Evolutionary conservation across 1,140 invertebrate genomes (phyloP), one percentile per base, ranked within the genome.

Genomic region (Hycleus cichorii): DNA sequence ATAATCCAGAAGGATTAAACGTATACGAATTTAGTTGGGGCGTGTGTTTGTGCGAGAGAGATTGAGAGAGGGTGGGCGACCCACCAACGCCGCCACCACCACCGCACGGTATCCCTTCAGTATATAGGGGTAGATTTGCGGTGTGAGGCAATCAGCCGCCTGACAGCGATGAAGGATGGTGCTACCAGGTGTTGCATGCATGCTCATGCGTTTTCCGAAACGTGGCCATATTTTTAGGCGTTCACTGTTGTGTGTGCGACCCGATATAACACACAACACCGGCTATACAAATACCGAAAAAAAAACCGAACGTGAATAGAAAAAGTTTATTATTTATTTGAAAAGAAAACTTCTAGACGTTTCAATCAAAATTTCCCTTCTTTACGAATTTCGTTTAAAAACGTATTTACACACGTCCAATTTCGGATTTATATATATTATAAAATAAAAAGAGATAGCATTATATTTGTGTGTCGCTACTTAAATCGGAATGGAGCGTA

Each of bases 401-500:
- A 18, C 18, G 18, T 18, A 18, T 18, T 18, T 18, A 18, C 18
- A 18, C 18, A 18, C 18, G 18, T 18, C 18, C 18, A 18, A 18
- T 18, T 18, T 18, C 18, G 1, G 1, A 32, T 32, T 32, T 32
- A 32, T 32, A 42, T 42, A 6, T 42, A 10, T 42, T 42, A 10
- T 42, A 42, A 42, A 42, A 42, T 11, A 63, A 59, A 59, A 59
- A 62, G 47, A 64, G 59, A 52, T 46, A 59, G 43, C 51, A 47
- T 18, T 45, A 47, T 58, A 44, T 39, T 49, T 44, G 26, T 64
- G 65, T 63, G 62, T 54, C 59, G 69, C 62, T 59, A 67, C 63
- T 69, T 62, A 62, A 66, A 64, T 55, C 51, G 64, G 60, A 55
- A 68, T 58, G 55, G 66, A 69, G 65, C 60, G 64, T 67, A 74